Evolutionary conservation across 2,113 vertebrate genomes (phyloP), one percentile per base, ranked within the genome.

Genomic region (Paedocypris sp.): DNA sequence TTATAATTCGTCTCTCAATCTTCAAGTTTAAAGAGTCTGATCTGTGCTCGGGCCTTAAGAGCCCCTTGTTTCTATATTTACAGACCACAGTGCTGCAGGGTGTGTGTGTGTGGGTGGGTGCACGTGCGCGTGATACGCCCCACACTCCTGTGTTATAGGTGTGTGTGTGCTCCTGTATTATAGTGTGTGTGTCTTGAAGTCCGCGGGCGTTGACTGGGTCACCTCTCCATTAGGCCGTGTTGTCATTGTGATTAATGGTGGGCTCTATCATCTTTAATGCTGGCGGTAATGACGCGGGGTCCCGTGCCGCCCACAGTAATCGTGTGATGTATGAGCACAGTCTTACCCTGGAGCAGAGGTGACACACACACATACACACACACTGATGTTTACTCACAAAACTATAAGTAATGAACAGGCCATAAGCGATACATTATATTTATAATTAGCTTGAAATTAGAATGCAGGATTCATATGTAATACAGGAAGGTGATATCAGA

Each of bases 221-320:
- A 90, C 86, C 86, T 90, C 89, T 94, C 92, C 91, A 98, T 97
- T 97, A 97, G 91, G 88, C 90, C 87, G 91, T 99, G 65, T 95
- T 99, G 95, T 99, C 93, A 94, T 83, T 85, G 93, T 99, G 94
- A 99, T 99, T 95, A 97, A 99, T 99, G 95, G 94, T 90, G 88
- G 90, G 85, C 94, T 96, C 94, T 94, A 95, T 97, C 93, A 94
- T 97, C 91, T 97, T 94, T 98, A 98, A 98, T 99, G 97, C 93
- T 95, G 92, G 96, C 90, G 89, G 92, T 96, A 94, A 99, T 98
- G 94, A 97, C 88, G 91, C 89, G 87, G 87, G 89, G 89, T 90
- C 86, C 90, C 89, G 89, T 78, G 89, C 88, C 86, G 93, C 91
- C 91, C 88, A 84, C 82, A 59, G 91, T 97, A 96, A 97, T 93